Base-by-base conservation (phyloP, 2,113 vertebrate species). In the Vimba vimba region DNA sequence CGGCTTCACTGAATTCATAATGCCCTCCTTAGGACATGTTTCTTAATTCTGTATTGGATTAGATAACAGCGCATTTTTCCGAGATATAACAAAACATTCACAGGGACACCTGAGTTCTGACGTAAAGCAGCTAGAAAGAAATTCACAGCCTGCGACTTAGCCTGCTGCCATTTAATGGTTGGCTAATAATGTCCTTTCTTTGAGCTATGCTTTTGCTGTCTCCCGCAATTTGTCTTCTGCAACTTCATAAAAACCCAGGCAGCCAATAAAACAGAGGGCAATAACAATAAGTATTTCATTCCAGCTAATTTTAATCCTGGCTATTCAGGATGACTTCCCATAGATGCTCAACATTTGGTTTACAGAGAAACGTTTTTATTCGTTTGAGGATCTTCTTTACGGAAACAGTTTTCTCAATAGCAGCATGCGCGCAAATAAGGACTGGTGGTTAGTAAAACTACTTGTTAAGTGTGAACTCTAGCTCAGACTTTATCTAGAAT, bases 151-250 rank as follows among this genome's bases (percentile, higher is more conserved):
- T n/a, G n/a, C n/a, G n/a, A n/a, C n/a, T n/a, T 90, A 90, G 84
- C 92, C 83, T 89, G 91, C 91, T 92, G 92, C 91, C 91, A 91
- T 93, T 93, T 94, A 94, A 94, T 93, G 91, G 91, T 91, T 93
- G 92, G 91, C 88, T 84, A 90, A 89, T 86, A 91, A 87, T 86
- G 91, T 91, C 91, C 90, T 91, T 92, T 91, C 89, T 90, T 86
- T 84, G 86, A 88, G 88, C 88, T 87, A 89, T 80, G 10, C 60
- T 55, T 47, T 77, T 50, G 2, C 33, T 17, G 59, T 57, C 66
- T 79, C 76, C 50, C 17, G 19, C 25, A n/a, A 73, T 80, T 45
- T n/a, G 33, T 79, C 9, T 88, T 85, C 84, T 87, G 84, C 83
- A 79, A 52, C 89, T 91, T 92, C 91, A 92, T 92, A 92, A 94